Base-by-base conservation (phyloP, 2,113 vertebrate species). In the Lophochroa leadbeateri region DNA sequence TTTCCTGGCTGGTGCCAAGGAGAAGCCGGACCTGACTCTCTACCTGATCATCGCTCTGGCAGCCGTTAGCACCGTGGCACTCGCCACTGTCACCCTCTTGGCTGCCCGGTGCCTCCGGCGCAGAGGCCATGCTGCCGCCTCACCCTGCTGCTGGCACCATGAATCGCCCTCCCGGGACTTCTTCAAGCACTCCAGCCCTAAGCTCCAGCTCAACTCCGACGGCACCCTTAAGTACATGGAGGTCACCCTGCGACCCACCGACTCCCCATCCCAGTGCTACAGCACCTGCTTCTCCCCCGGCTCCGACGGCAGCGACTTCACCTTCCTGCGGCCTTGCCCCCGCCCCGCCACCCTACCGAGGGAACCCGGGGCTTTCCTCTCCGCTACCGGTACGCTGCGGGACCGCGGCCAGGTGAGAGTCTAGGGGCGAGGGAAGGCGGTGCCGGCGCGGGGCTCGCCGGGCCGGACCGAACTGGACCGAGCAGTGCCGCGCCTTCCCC, bases 151-250 rank as follows among this genome's bases (percentile, higher is more conserved):
- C 96, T 96, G 98, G 95, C 93, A 86, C 53, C 97, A 95, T 49
- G 91, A 96, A 74, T 97, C 97, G 1, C 96, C 98, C 14, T 97
- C 97, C 49, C 89, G 94, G 78, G 98, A 98, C 68, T 97, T 98
- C 91, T 98, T 98, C 95, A 98, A 98, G 90, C 98, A 98, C 71
- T 98, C 98, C 86, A 98, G 98, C 95, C 98, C 98, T 91, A 99
- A 98, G 94, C 97, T 99, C 29, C 99, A 99, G 91, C 97, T 99
- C 90, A 99, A 98, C 96, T 97, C 98, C 16, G 99, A 99, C 6
- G 99, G 99, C 86, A 99, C 99, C 8, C 98, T 99, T 52, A 98
- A 99, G 95, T 99, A 99, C 96, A 98, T 99, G 98, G 99, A 99
- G 95, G 99, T 99, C 94, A 98, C 98, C 25, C 97, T 99, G 94